These are phyloP conservation scores for Pomatostomus ruficeps DNA, from an alignment of 2,113 vertebrate species.

Conservation along the genomic window DNA sequence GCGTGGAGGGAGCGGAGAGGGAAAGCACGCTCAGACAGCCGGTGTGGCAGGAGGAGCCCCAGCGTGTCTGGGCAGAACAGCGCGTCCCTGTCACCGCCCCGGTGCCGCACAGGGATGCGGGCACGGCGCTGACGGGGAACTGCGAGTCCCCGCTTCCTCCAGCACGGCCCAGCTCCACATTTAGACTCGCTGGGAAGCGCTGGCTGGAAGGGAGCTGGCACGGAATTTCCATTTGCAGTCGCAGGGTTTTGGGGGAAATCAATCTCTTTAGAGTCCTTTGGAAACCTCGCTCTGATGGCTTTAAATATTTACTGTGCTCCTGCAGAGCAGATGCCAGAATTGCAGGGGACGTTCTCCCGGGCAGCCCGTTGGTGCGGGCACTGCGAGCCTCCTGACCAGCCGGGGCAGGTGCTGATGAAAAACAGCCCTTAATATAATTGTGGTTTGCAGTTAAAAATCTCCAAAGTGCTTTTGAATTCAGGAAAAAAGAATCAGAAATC, in stretches of 20 bases:
- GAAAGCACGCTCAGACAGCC: background rate
- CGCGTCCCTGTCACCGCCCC: background rate
- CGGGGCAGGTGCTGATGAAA: background rate
- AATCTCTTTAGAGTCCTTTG: background rate
- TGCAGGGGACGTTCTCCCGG: background rate
- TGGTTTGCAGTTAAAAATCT: background rate
- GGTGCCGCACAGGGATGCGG: background rate
- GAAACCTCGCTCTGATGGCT: background rate
- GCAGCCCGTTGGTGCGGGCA: background rate
- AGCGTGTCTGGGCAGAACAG: background rate
- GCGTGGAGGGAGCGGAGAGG: background rate
- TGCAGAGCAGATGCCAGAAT: background rate
- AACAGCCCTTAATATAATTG: background rate
- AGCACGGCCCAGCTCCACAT: background rate
- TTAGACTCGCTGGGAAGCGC: background rate
- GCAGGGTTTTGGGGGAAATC: background rate
- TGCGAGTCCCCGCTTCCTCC: background rate
- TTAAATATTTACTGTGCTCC: background rate
- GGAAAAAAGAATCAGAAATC: background rate
- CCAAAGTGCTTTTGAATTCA: background rate
- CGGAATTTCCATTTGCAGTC: background rate
- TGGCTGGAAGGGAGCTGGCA: background rate
- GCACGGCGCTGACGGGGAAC: background rate
- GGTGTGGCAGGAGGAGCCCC: background rate
- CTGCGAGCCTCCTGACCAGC: background rate